Conservation (phyloP, 2,888 invertebrate species). For the Toxonevra muliebris region DNA sequence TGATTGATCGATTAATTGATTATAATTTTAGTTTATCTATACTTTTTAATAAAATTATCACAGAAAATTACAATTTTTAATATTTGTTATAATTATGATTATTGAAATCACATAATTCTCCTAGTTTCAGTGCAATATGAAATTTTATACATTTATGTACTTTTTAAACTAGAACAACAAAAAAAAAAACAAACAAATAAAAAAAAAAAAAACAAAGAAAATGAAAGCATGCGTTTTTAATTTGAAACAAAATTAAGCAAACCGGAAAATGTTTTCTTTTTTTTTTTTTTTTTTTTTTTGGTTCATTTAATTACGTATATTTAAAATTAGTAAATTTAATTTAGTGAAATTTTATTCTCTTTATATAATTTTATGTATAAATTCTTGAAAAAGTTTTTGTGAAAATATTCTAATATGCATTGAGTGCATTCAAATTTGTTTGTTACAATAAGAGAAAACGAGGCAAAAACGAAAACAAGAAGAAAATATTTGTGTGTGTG, state of each 20-base stretch:
- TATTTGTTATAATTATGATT: neutral
- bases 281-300: neutral
- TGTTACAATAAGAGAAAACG: neutral
- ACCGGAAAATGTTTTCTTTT: no score
- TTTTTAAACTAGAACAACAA: neutral
- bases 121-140: slow-evolving; percentile 43
- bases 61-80: neutral
- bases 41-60: neutral
- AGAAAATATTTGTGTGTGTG: neutral
- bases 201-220: neutral
- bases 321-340: slow-evolving; percentile 13
- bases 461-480: neutral
- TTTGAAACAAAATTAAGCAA: neutral
- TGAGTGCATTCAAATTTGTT: slow-evolving; percentile 5
- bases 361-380: neutral
- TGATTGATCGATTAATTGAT: neutral
- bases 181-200: neutral
- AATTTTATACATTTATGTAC: neutral
- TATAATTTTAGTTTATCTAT: neutral
- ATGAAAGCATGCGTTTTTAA: neutral
- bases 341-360: slow-evolving; percentile 18
- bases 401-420: neutral
- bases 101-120: slow-evolving; percentile 21
- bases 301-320: neutral
- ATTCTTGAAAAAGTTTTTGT: neutral